phyloP scores from a whole-genome alignment of 2,797 vertebrate genomes.

The Gallirallus australis region DNA sequence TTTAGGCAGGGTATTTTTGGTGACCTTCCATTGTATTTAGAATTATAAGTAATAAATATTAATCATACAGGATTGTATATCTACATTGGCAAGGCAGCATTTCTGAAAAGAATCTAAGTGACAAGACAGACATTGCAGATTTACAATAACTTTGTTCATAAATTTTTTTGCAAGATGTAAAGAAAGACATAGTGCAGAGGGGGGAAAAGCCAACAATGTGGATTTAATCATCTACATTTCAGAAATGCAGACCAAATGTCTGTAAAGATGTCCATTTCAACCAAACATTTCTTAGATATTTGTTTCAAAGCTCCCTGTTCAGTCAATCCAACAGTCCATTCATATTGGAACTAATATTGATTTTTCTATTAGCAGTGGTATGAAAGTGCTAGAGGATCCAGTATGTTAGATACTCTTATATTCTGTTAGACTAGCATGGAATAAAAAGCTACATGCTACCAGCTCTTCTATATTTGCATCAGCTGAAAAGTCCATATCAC shows the following conservation, averaged over 20 bases:
- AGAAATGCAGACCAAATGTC: conserved; percentile 80
- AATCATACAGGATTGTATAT: conserved; percentile 47
- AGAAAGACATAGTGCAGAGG: conserved; percentile 70
- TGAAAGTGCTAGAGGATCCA: neutral
- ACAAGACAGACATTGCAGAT: conserved; percentile 73
- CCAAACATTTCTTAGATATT: conserved; percentile 78
- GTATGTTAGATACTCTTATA: neutral
- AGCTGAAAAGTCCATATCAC: neutral
- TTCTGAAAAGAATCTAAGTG: conserved; percentile 69
- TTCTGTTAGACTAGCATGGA: neutral
- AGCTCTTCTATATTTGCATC: neutral
- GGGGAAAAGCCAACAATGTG: conserved; percentile 75
- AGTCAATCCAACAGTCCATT: conserved; percentile 66
- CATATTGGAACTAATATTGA: conserved; percentile 57
- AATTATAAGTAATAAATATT: conserved; percentile 62
- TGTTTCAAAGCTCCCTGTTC: conserved; percentile 73
- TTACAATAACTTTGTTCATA: conserved; percentile 77
- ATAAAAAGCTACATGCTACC: neutral
- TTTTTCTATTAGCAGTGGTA: conserved; percentile 45
- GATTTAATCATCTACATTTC: conserved; percentile 75
- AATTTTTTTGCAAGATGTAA: conserved; percentile 76
- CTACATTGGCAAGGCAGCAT: conserved; percentile 47
- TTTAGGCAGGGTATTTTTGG: conserved; percentile 8
- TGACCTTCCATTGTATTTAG: conserved; percentile 62
- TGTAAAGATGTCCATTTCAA: conserved; percentile 76